Evolutionary conservation across 2,797 vertebrate genomes (phyloP), one percentile per base, ranked within the genome.

Genomic region (Gorsachius magnificus): DNA sequence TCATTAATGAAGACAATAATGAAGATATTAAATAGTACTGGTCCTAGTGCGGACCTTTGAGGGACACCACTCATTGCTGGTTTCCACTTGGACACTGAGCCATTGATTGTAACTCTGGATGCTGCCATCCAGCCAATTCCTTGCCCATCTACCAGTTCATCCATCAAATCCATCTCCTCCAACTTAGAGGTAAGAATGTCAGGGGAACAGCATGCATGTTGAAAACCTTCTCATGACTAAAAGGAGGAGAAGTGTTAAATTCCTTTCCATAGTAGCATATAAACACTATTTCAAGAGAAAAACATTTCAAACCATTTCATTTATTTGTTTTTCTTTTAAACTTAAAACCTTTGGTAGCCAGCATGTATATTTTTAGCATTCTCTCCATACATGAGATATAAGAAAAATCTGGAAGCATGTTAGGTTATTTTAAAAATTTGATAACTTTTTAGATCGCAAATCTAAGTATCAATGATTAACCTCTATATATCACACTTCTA

Each of bases 391-490:
- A 22, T 87, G 16, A 82, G 24, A 81, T 38, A 5, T 82, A 51
- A 80, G 92, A 83, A 68, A 53, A 78, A 74, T 61, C 58, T 85
- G 51, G 15, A 54, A n/a, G 82, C 33, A 25, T 53, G 58, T 75
- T 83, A 72, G 81, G 38, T 95, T 80, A 76, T 81, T 96, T 64
- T 46, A 31, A 43, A 68, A 58, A 33, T 90, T 94, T 94, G 71
- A 64, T 93, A 90, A 91, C 48, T 76, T 94, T 80, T 65, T 76
- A 72, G 61, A 81, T 89, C 74, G 72, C 36, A 92, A 76, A 94
- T 88, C 41, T 96, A 97, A 74, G 61, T 93, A 91, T 87, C 89
- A 93, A 53, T 90, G 41, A 83, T 25, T 70, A 56, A n/a, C 16
- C 33, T 7, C 33, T 7, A n/a, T 71, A 36, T 64, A 15, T 72